These are phyloP conservation scores for Drosophila dunni DNA, from an alignment of 1,140 invertebrate species.

Conservation along the genomic window DNA sequence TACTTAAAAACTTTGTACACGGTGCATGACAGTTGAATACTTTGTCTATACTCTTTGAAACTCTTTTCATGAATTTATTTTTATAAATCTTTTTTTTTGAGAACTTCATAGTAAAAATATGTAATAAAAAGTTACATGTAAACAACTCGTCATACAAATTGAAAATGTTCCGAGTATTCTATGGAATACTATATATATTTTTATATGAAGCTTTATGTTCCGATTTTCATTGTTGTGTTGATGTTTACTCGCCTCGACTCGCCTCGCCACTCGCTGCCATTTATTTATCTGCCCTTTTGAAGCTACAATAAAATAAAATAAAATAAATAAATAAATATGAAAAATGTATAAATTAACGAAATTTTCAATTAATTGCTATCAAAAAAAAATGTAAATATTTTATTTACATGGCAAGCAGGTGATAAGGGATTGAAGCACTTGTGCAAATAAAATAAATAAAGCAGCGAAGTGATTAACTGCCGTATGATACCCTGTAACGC, in stretches of 20 bases:
- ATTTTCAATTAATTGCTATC: constrained; percentile 57
- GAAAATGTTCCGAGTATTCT: background rate
- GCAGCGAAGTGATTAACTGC: background rate
- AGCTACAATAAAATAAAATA: no score
- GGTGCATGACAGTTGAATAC: no score
- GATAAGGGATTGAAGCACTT: constrained; percentile 43
- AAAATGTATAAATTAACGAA: constrained; percentile 38
- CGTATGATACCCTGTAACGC: background rate
- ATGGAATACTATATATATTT: background rate
- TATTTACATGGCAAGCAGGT: constrained; percentile 39
- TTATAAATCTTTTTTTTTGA: constrained; percentile 10
- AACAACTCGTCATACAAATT: constrained; percentile 26
- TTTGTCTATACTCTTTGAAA: background rate
- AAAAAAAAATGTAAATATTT: constrained; percentile 57
- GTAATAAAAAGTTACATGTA: background rate
- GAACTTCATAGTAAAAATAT: constrained; percentile 11
- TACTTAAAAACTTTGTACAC: no score
- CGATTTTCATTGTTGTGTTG: constrained; percentile 6
- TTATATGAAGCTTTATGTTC: background rate
- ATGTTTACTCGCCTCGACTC: background rate
- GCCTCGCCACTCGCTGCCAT: background rate
- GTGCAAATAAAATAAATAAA: constrained; percentile 47
- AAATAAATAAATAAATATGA: background rate
- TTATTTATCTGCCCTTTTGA: background rate
- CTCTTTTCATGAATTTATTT: background rate